Conservation (phyloP, 2,888 invertebrate species). For the Patella pellucida region DNA sequence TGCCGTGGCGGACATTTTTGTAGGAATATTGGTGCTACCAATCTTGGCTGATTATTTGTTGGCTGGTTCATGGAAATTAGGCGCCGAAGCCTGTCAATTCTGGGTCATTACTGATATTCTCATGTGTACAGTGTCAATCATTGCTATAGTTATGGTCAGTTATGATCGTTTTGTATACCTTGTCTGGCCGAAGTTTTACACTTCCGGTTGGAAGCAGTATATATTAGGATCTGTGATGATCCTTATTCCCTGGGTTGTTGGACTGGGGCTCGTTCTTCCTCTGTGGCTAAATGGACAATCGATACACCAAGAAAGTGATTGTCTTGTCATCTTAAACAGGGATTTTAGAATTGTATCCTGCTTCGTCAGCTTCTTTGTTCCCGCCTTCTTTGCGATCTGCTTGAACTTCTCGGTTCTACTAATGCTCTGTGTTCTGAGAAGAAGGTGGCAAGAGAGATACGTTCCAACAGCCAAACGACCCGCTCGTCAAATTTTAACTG, state of each 20-base stretch:
- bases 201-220: not conserved
- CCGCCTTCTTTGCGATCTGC: conserved; percentile 23
- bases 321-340: conserved; percentile 13
- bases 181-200: conserved; percentile 15
- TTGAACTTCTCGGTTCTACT: conserved; percentile 21
- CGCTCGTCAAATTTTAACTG: conserved; percentile 6
- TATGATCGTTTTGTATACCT: conserved; percentile 23
- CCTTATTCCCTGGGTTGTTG: conserved; percentile 23
- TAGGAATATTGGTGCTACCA: conserved; percentile 20
- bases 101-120: conserved; percentile 20
- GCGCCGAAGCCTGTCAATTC: conserved; percentile 24
- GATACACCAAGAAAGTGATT: conserved; percentile 5
- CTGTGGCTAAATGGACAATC: conserved; percentile 17
- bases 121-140: conserved; percentile 23
- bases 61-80: conserved; percentile 19
- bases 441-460: not conserved
- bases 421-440: conserved; percentile 17
- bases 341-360: conserved; percentile 17
- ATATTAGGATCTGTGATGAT: conserved; percentile 20
- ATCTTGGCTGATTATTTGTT: conserved; percentile 17
- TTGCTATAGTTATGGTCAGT: conserved; percentile 21
- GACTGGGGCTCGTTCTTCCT: conserved; percentile 17
- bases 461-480: conserved; percentile 11
- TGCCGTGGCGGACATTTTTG: conserved; percentile 21
- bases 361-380: conserved; percentile 23